Evolutionary conservation across 2,888 invertebrate genomes (phyloP).

Genomic region (Hetaerina titia): DNA sequence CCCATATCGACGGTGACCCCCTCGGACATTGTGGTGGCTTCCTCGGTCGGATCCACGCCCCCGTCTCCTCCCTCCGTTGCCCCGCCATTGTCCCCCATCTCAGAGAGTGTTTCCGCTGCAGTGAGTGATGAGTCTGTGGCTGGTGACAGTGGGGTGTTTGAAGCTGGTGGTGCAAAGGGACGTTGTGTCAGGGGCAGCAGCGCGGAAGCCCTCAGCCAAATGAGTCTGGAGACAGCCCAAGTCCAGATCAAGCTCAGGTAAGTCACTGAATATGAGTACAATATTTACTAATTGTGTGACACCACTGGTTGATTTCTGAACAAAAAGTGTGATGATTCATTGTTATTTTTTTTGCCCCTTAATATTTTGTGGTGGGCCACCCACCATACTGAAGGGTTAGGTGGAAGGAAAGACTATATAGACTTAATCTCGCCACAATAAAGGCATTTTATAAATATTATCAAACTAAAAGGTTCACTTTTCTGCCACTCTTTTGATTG

Average conservation of each 20-base stretch:
- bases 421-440: no score
- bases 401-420: no score
- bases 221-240: slow-evolving; percentile 90
- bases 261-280: slow-evolving; percentile 70
- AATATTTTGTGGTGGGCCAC: background rate
- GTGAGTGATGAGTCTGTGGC: slow-evolving; percentile 98
- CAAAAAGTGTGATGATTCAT: background rate
- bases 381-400: background rate
- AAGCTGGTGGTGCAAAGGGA: slow-evolving; percentile 86
- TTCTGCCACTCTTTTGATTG: no score
- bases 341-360: background rate
- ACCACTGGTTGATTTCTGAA: background rate
- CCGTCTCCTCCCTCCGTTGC: slow-evolving; percentile 49
- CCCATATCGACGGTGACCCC: background rate
- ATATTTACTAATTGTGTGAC: background rate
- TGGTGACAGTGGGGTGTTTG: slow-evolving; percentile 95
- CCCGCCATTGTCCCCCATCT: slow-evolving; percentile 89
- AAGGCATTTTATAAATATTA: no score
- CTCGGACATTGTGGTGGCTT: slow-evolving; percentile 70
- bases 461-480: no score
- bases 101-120: slow-evolving; percentile 95
- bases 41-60: slow-evolving; percentile 68
- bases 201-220: slow-evolving; percentile 76
- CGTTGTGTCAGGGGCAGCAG: slow-evolving; percentile 74
- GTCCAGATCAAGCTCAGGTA: slow-evolving; percentile 92